Conservation (phyloP, 2,113 vertebrate genomes). For the Zosterops pallidus region DNA sequence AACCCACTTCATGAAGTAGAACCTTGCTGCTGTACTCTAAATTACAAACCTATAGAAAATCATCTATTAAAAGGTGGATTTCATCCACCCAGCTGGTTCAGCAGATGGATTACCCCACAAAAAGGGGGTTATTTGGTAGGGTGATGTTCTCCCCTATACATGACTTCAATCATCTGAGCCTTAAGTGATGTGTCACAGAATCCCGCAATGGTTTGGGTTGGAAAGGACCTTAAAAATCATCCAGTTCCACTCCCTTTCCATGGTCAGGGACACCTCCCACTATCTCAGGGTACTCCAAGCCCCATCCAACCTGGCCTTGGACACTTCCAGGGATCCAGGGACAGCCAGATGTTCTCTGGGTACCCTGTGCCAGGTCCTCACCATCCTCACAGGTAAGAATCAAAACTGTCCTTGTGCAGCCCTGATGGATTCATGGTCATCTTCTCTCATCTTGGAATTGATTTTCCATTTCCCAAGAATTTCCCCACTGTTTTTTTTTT, state of each 20-base stretch:
- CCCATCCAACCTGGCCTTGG: rapidly evolving
- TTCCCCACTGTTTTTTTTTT: not conserved
- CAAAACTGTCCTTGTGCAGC: not conserved
- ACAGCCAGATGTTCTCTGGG: not conserved
- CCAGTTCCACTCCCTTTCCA: rapidly evolving
- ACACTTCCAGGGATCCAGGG: not conserved
- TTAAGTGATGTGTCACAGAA: rapidly evolving
- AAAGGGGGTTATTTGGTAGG: not conserved
- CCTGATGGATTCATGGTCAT: not conserved
- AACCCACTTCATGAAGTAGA: not conserved
- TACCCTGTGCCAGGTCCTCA: rapidly evolving
- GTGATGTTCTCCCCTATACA: not conserved
- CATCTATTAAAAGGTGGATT: not conserved
- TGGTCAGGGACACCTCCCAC: not conserved
- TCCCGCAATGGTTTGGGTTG: not conserved
- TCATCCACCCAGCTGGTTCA: not conserved
- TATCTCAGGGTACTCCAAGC: rapidly evolving
- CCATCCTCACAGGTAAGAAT: not conserved
- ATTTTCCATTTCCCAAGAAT: not conserved
- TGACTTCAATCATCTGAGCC: rapidly evolving
- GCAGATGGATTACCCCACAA: not conserved
- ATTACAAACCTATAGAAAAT: not conserved
- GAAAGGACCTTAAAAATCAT: not conserved
- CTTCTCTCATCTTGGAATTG: not conserved
- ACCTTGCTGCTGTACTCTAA: not conserved